Evolutionary conservation across 2,797 vertebrate species (phyloP).

Genomic region (Hirundo rustica): DNA sequence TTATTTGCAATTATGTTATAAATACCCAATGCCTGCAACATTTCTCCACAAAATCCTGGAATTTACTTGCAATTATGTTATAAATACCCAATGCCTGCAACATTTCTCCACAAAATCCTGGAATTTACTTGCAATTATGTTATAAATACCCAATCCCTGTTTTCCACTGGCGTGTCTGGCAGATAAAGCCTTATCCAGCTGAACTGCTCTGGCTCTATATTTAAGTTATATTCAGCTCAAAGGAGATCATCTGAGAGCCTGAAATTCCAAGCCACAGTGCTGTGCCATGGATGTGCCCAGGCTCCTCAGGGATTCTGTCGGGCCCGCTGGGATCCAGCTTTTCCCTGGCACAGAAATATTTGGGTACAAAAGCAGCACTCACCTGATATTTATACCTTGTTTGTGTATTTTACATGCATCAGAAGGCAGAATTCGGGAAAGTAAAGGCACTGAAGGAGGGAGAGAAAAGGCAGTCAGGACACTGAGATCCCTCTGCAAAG

Average conservation of each 20-base stretch:
- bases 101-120: not conserved
- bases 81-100: not conserved
- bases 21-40: too few relatives aligned
- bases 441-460: constrained; percentile 91
- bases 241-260: not conserved
- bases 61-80: too few relatives aligned
- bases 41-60: too few relatives aligned
- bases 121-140: not conserved
- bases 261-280: not conserved
- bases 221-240: not conserved
- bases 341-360: not conserved
- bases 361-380: constrained; percentile 39
- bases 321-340: not conserved
- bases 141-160: not conserved
- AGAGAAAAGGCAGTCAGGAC: constrained; percentile 15
- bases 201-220: not conserved
- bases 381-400: constrained; percentile 99
- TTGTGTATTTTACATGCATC: constrained; percentile 99
- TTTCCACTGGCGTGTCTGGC: not conserved
- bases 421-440: constrained; percentile 98
- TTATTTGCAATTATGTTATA: not conserved
- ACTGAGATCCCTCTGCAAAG: not conserved
- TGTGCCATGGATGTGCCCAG: not conserved
- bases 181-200: not conserved
- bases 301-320: not conserved